These are phyloP conservation scores for Drosophila ezoana DNA, from an alignment of 2,888 invertebrate species.

Conservation along the genomic window DNA sequence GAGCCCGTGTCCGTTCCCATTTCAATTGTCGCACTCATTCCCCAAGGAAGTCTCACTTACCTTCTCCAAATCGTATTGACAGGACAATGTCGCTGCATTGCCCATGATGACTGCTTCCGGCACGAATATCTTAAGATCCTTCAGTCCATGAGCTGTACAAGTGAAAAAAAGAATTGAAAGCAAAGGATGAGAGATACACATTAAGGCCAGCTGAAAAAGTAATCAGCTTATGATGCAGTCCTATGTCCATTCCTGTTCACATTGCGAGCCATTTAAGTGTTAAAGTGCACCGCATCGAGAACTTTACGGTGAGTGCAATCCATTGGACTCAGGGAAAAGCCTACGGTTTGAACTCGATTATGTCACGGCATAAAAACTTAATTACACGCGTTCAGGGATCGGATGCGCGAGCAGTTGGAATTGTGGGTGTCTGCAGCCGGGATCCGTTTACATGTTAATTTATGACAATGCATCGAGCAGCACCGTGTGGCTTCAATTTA, in stretches of 20 bases:
- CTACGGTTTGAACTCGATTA: conserved; percentile 65
- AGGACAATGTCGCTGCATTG: conserved; percentile 85
- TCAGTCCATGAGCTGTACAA: conserved; percentile 82
- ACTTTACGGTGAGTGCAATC: conserved; percentile 12
- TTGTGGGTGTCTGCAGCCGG: conserved; percentile 42
- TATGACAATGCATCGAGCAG: conserved; percentile 60
- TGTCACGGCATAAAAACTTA: conserved; percentile 54
- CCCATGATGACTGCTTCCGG: conserved; percentile 85
- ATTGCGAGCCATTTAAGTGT: conserved; percentile 17
- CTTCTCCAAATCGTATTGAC: conserved; percentile 85
- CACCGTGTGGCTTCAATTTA: conserved; percentile 54
- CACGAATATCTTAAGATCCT: conserved; percentile 85
- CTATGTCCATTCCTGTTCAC: not conserved
- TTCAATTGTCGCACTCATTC: conserved; percentile 11
- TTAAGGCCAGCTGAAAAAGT: conserved; percentile 30
- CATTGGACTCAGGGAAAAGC: conserved; percentile 1
- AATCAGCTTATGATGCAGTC: conserved; percentile 37
- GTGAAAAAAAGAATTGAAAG: conserved; percentile 26
- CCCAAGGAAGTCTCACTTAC: conserved; percentile 74
- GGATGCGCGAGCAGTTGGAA: conserved; percentile 15
- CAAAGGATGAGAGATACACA: conserved; percentile 17
- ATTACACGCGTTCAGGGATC: conserved; percentile 50
- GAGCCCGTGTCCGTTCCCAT: not conserved
- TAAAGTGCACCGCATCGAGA: conserved; percentile 34
- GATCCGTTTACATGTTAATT: conserved; percentile 69